Conservation (phyloP, 2,797 vertebrate genomes). For the Epinephelus malabaricus region DNA sequence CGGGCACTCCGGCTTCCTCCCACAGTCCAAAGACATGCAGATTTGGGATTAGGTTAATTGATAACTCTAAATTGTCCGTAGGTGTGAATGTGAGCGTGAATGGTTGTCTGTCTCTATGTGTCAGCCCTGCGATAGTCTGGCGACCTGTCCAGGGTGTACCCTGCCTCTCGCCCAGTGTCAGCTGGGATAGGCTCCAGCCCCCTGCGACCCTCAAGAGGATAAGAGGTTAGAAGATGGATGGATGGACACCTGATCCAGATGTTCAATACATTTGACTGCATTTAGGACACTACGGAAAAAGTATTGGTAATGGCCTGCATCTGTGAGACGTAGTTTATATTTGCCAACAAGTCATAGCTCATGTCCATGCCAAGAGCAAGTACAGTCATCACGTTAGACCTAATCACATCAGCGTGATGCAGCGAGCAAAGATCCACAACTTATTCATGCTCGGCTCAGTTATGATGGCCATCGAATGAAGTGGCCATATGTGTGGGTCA, state of each 20-base stretch:
- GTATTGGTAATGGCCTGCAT: neutral
- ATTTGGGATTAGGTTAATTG: too few relatives aligned
- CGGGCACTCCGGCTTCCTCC: too few relatives aligned
- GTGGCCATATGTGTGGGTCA: conserved; percentile 80
- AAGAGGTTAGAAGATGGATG: neutral
- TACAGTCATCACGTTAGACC: conserved; percentile 38
- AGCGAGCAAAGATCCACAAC: conserved; percentile 51
- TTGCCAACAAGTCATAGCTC: conserved; percentile 12
- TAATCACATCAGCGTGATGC: conserved; percentile 49
- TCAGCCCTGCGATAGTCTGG: too few relatives aligned
- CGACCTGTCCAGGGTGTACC: too few relatives aligned
- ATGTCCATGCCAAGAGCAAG: conserved; percentile 30
- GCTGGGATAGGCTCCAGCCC: too few relatives aligned
- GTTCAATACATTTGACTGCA: neutral
- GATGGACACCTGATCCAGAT: neutral
- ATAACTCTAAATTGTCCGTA: too few relatives aligned
- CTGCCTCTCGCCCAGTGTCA: too few relatives aligned
- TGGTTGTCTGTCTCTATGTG: too few relatives aligned
- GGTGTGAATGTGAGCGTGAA: too few relatives aligned
- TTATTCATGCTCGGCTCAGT: conserved; percentile 56
- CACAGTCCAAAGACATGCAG: too few relatives aligned
- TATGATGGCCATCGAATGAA: conserved; percentile 67
- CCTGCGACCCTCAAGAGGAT: too few relatives aligned
- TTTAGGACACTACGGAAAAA: neutral
- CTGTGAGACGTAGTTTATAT: conserved; percentile 4